These are phyloP conservation scores for Syrista parreyssii DNA, from an alignment of 2,888 invertebrate genomes.

Conservation along the genomic window DNA sequence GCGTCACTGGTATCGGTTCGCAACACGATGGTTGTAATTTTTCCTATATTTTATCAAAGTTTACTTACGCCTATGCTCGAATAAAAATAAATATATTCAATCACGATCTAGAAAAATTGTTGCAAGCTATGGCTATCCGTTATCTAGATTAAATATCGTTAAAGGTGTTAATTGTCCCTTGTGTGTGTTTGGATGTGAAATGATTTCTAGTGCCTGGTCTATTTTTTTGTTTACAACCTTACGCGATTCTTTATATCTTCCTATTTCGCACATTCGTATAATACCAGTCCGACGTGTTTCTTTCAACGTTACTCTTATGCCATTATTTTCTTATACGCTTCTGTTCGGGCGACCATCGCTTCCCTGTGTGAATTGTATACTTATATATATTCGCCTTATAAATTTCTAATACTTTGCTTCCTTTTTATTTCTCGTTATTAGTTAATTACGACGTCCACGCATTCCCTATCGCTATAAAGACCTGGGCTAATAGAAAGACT, in stretches of 20 bases:
- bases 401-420: conserved; percentile 4
- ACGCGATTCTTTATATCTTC: background rate
- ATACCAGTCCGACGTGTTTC: background rate
- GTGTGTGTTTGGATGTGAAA: background rate
- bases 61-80: conserved; percentile 36
- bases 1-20: background rate
- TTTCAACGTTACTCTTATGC: background rate
- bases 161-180: background rate
- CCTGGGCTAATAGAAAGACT: conserved; percentile 12
- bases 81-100: conserved; percentile 54
- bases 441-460: background rate
- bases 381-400: background rate
- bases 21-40: background rate
- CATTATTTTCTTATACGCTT: background rate
- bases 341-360: background rate
- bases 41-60: conserved; percentile 23
- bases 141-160: background rate
- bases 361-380: background rate
- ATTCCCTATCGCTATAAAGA: conserved; percentile 12
- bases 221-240: background rate
- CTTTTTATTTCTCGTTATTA: conserved; percentile 5
- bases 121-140: conserved; percentile 34
- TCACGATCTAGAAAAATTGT: conserved; percentile 48
- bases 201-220: background rate
- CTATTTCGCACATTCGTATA: background rate